phyloP scores from a whole-genome alignment of 2,797 vertebrate genomes.

The Sebastiscus albofasciatus region DNA sequence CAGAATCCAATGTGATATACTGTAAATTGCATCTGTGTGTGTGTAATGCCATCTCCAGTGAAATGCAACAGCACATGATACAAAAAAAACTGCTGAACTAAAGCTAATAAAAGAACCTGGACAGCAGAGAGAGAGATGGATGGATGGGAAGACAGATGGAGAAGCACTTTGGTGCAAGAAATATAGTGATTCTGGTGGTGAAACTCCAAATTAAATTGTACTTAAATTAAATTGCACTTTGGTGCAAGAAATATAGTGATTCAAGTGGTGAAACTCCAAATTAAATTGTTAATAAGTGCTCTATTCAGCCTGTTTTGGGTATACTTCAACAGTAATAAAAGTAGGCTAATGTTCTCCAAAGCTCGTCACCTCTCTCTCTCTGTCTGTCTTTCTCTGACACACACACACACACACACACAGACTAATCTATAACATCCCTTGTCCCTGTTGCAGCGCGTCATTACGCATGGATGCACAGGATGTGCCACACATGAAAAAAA shows the following conservation, averaged over 20 bases:
- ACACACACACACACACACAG: slow-evolving; percentile 24
- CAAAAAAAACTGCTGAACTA: neutral
- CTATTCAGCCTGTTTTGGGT: neutral
- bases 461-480: slow-evolving; percentile 53
- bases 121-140: neutral
- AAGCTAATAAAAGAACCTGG: neutral
- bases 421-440: slow-evolving; percentile 60
- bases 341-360: neutral
- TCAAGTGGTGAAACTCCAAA: neutral
- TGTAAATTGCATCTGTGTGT: neutral
- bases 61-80: neutral
- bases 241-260: neutral
- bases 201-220: neutral
- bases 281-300: neutral
- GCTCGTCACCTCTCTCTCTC: neutral
- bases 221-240: neutral
- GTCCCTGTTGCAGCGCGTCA: slow-evolving; percentile 47
- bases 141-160: neutral
- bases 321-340: neutral
- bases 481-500: slow-evolving; percentile 23
- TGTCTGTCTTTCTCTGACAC: neutral
- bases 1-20: neutral
- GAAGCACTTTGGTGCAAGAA: neutral
- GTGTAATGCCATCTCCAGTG: neutral
- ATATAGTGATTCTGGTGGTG: neutral